Base-by-base conservation (phyloP, 2,888 invertebrate genomes). In the Ornithoptera alexandrae region DNA sequence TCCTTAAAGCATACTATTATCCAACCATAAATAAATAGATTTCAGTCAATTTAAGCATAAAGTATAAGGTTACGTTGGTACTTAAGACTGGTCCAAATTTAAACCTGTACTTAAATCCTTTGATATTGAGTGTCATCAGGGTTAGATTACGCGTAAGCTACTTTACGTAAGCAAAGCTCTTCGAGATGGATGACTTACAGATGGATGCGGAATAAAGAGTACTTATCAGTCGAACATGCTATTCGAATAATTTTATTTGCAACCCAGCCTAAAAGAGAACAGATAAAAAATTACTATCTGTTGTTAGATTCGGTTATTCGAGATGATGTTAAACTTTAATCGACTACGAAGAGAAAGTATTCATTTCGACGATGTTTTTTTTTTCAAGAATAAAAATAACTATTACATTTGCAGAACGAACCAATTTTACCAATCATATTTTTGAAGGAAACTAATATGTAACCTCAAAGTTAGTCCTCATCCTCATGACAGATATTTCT, bases 61-160 rank as follows among this genome's bases (percentile, higher is more conserved):
- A 42, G 6, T 42, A 42, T 58, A 58, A 46, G 36, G n/a, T 65
- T 65, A 42, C 39, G 39, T 57, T 30, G 30, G 4, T 30, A 57
- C 5, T 20, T 58, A 65, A 24, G 22, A 18, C 39, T 65, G 46
- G 59, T 36, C n/a, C 39, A 64, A 56, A 56, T 59, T 24, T 24
- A 59, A 59, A 22, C 17, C 22, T 17, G 22, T 24, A 24, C 46
- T 59, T 58, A 59, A 65, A 46, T 65, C 59, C 42, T 59, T 65
- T 59, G 57, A 39, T 39, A 65, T 65, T 58, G 18, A 65, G n/a
- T 59, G 58, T 58, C 65, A 6, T 42, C 46, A 46, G 18, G 30
- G 59, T 36, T 57, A 58, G 57, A n/a, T 42, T 30, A 59, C 46
- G 46, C n/a, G 20, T 65, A 65, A 65, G 39, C 65, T 65, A 39